These are phyloP conservation scores for Xiphias gladius DNA, from an alignment of 2,113 vertebrate species.

Conservation along the genomic window DNA sequence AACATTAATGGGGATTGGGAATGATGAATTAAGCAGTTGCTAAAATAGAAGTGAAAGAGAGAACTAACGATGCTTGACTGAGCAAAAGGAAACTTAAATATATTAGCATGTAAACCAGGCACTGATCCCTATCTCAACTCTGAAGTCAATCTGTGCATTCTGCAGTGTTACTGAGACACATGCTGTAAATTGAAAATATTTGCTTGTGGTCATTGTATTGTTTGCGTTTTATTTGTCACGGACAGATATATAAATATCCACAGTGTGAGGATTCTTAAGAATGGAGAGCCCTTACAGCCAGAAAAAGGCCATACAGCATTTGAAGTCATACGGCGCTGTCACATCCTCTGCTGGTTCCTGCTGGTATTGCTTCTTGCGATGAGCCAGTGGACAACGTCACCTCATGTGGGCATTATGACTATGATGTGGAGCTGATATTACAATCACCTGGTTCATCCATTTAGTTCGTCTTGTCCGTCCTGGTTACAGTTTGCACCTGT, in stretches of 20 bases:
- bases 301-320: constrained; percentile 35
- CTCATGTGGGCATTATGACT: constrained; percentile 28
- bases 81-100: constrained; percentile 23
- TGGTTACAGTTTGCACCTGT: constrained; percentile 45
- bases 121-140: constrained; percentile 28
- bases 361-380: constrained; percentile 45
- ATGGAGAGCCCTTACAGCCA: constrained; percentile 30
- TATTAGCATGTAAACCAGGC: constrained; percentile 61
- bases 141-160: constrained; percentile 2
- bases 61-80: constrained; percentile 35
- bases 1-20: constrained; percentile 26
- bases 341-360: constrained; percentile 66
- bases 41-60: constrained; percentile 13
- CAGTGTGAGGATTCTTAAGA: constrained; percentile 20
- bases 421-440: constrained; percentile 22
- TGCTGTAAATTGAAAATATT: constrained; percentile 28
- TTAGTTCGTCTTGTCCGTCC: constrained; percentile 11
- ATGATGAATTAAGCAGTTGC: constrained; percentile 41
- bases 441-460: constrained; percentile 9
- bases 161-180: constrained; percentile 17
- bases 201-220: constrained; percentile 24
- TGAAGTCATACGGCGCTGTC: constrained; percentile 33
- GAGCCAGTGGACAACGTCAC: neutral
- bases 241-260: neutral
- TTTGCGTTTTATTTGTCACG: constrained; percentile 14